These are phyloP conservation scores for Axea sp. DNA, from an alignment of 2,888 invertebrate species.

Conservation along the genomic window DNA sequence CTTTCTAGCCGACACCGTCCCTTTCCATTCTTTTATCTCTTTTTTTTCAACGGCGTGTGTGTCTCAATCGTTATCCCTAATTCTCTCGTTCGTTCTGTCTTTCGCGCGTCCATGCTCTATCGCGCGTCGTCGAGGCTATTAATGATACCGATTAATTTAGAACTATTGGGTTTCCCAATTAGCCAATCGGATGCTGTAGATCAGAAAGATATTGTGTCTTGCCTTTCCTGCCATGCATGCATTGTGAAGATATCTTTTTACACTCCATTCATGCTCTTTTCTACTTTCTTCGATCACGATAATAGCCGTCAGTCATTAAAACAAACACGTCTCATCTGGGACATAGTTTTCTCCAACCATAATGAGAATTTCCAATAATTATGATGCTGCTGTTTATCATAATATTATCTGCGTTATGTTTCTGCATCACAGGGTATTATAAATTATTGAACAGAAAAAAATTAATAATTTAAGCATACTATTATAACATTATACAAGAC, in stretches of 20 bases:
- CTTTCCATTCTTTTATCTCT: conserved; percentile 39
- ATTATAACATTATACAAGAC: too few species aligned
- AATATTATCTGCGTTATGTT: too few species aligned
- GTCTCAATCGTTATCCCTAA: conserved; percentile 55
- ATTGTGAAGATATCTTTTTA: conserved; percentile 58
- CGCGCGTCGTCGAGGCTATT: conserved; percentile 67
- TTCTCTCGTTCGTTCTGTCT: conserved; percentile 40
- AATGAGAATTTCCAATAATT: conserved; percentile 36
- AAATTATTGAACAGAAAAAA: too few species aligned
- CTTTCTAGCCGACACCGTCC: conserved; percentile 61
- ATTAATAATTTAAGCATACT: too few species aligned
- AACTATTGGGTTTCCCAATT: conserved; percentile 79
- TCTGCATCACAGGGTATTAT: too few species aligned
- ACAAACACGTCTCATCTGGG: conserved; percentile 37
- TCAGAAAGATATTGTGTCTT: conserved; percentile 62
- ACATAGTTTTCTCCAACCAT: conserved; percentile 42
- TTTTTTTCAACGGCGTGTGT: conserved; percentile 43
- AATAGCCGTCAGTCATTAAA: conserved; percentile 52
- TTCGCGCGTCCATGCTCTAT: conserved; percentile 35
- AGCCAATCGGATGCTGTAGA: conserved; percentile 73
- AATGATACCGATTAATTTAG: conserved; percentile 80
- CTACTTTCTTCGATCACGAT: conserved; percentile 52
- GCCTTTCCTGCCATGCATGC: conserved; percentile 61
- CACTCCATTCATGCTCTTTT: conserved; percentile 60
- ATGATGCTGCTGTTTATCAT: conserved; percentile 9